Conservation (phyloP, 2,113 vertebrate genomes). For the Pyxicephalus adspersus region DNA sequence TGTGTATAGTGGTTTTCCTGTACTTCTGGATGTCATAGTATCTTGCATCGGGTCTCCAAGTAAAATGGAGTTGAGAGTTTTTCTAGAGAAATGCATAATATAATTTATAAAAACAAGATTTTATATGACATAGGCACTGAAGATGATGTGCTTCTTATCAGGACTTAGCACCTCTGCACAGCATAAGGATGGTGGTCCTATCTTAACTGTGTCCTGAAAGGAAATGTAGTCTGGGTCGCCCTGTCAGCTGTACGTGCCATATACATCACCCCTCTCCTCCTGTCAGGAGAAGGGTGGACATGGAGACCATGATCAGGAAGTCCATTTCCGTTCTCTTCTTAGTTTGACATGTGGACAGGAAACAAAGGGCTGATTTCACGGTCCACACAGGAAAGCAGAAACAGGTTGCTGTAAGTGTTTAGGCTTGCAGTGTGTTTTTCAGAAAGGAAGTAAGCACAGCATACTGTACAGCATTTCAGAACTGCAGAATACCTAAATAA, state of each 20-base stretch:
- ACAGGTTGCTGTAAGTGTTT: conserved; percentile 73
- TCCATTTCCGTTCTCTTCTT: conserved; percentile 74
- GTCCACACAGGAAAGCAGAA: conserved; percentile 77
- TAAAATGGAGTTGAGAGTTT: too few species aligned
- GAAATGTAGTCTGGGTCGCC: conserved; percentile 69
- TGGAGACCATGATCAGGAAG: conserved; percentile 79
- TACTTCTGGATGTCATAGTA: too few species aligned
- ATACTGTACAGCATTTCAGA: conserved; percentile 57
- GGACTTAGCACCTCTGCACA: conserved; percentile 68
- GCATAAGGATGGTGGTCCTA: conserved; percentile 64
- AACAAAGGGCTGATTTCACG: conserved; percentile 74
- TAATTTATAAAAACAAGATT: conserved; percentile 69
- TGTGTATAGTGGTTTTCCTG: too few species aligned
- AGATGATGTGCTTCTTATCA: conserved; percentile 72
- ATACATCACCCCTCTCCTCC: conserved; percentile 77
- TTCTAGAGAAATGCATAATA: conserved; percentile 62
- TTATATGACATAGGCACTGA: conserved; percentile 66
- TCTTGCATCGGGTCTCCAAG: too few species aligned
- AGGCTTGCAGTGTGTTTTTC: conserved; percentile 64
- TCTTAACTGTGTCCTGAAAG: conserved; percentile 68
- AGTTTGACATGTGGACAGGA: conserved; percentile 75
- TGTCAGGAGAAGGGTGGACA: conserved; percentile 79
- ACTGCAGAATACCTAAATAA: conserved; percentile 60
- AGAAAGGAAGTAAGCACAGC: conserved; percentile 74
- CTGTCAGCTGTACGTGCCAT: conserved; percentile 66